Evolutionary conservation across 23 tunicate genomes (phyloP).

Genomic region (Pegea sp.): DNA sequence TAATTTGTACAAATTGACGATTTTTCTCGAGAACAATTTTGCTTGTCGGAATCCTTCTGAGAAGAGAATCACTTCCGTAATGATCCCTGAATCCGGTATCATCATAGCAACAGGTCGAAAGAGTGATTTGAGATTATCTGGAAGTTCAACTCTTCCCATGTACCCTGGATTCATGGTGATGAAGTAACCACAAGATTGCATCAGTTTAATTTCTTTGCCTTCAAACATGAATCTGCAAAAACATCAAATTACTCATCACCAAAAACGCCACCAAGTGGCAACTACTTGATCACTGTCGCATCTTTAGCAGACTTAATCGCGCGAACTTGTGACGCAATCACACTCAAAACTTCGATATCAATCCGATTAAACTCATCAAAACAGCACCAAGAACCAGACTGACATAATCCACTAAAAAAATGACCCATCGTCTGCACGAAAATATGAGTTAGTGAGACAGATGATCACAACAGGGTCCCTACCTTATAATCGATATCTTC

Average conservation of each 20-base stretch:
- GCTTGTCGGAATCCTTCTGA: constrained; percentile 93
- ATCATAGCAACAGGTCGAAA: constrained; percentile 94
- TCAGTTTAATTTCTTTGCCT: constrained; percentile 67
- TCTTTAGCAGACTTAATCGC: constrained; percentile 84
- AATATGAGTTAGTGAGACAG: neutral
- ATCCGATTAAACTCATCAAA: constrained; percentile 94
- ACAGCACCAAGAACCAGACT: constrained; percentile 92
- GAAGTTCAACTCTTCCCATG: constrained; percentile 76
- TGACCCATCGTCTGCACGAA: constrained; percentile 76
- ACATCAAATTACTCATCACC: neutral
- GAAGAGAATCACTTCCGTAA: constrained; percentile 76
- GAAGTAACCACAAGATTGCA: constrained; percentile 77
- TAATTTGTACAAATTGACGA: constrained; percentile 68
- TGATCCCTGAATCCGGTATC: constrained; percentile 78
- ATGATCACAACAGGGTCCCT: neutral
- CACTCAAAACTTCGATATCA: constrained; percentile 92
- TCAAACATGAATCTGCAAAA: constrained; percentile 72
- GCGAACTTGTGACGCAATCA: constrained; percentile 89
- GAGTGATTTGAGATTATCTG: constrained; percentile 86
- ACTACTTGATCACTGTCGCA: constrained; percentile 57
- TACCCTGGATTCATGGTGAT: constrained; percentile 98
- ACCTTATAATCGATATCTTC: constrained; percentile 92
- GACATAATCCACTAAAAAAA: constrained; percentile 88
- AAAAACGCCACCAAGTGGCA: neutral
- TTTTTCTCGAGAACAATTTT: constrained; percentile 61